A percentile compares a stretch with the other conserved stretches of the same genome.
These are phyloP conservation scores for Agrotis segetum DNA, from an alignment of 2,888 invertebrate species.

Conservation along the genomic window DNA sequence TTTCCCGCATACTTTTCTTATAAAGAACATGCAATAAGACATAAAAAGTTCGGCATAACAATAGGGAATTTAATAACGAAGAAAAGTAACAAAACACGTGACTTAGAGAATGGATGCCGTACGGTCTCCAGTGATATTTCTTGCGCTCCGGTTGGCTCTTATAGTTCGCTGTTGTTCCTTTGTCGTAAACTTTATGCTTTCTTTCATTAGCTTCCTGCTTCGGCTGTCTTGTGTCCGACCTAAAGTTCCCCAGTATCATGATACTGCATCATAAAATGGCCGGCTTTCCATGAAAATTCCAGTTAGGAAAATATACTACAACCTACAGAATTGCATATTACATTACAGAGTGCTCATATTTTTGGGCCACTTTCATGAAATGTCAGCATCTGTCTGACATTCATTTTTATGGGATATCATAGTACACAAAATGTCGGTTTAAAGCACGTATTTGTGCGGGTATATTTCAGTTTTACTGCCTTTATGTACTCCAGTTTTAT, in stretches of 20 bases:
- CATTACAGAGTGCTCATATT: constrained; percentile 65
- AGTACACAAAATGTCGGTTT: constrained; percentile 53
- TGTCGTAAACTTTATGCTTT: constrained; percentile 51
- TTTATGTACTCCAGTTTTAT: constrained; percentile 5
- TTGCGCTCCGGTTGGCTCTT: constrained; percentile 13
- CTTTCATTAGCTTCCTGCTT: constrained; percentile 45
- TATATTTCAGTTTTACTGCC: constrained; percentile 17
- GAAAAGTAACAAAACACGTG: constrained; percentile 32
- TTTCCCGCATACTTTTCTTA: constrained; percentile 32
- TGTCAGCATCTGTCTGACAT: constrained; percentile 64
- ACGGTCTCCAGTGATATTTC: constrained; percentile 31
- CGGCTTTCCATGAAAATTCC: constrained; percentile 57
- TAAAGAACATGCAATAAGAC: constrained; percentile 13
- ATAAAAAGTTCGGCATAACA: constrained; percentile 32
- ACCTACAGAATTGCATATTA: constrained; percentile 70
- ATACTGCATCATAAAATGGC: constrained; percentile 46
- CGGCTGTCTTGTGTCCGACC: constrained; percentile 21
- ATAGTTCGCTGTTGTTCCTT: constrained; percentile 32
- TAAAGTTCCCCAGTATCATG: constrained; percentile 44
- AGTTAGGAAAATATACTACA: constrained; percentile 67
- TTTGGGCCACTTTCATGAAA: constrained; percentile 62
- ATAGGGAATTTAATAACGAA: constrained; percentile 46
- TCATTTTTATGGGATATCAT: constrained; percentile 67
- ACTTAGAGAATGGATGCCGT: constrained; percentile 28
- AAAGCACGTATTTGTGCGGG: constrained; percentile 27